Conservation (phyloP, 1,140 invertebrate species). For the Pseudomyrmex sp. region DNA sequence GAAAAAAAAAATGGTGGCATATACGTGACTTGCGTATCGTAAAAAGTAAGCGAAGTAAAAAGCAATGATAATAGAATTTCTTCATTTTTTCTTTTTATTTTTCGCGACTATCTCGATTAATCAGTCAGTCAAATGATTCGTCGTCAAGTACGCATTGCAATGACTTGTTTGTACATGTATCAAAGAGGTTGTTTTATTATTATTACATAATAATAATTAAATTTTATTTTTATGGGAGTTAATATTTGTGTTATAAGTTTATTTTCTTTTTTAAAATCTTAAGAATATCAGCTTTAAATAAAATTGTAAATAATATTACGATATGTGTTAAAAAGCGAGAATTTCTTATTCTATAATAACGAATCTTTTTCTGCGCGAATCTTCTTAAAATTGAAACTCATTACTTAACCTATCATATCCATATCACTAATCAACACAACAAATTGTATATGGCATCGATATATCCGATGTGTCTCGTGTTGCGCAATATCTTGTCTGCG, state of each 20-base stretch:
- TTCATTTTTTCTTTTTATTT: not conserved
- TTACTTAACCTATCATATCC: not conserved
- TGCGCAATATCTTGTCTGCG: not conserved
- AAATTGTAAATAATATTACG: too few relatives aligned
- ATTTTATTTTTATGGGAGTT: too few relatives aligned
- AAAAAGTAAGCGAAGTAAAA: conserved; percentile 42
- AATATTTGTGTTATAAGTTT: too few relatives aligned
- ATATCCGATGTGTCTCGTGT: not conserved
- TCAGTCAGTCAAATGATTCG: not conserved
- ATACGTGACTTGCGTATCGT: conserved; percentile 14
- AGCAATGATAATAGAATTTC: conserved; percentile 44
- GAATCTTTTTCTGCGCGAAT: not conserved
- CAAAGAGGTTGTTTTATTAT: too few relatives aligned
- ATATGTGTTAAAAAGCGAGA: too few relatives aligned
- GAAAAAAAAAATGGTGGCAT: not conserved
- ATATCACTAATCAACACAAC: not conserved
- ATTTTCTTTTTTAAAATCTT: too few relatives aligned
- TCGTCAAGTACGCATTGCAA: not conserved
- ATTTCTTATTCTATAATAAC: not conserved
- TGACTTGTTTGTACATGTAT: too few relatives aligned
- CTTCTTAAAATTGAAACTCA: not conserved
- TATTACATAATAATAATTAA: too few relatives aligned
- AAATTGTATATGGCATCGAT: not conserved
- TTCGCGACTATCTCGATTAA: too few relatives aligned
- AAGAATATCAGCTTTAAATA: too few relatives aligned